Evolutionary conservation across 2,797 vertebrate genomes (phyloP).

Genomic region (Tamandua tetradactyla): DNA sequence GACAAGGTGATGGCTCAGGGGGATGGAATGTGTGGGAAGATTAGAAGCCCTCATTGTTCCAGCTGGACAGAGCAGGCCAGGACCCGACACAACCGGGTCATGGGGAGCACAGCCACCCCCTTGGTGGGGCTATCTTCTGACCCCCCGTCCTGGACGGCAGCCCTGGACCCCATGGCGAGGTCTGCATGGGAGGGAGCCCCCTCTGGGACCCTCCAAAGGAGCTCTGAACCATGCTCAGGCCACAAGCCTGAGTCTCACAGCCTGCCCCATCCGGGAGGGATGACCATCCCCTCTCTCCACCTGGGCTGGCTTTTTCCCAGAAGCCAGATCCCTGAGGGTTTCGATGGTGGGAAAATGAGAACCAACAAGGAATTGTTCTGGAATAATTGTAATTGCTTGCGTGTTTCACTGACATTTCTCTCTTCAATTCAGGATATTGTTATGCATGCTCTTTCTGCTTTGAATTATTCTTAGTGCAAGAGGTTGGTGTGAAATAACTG

Average conservation of each 20-base stretch:
- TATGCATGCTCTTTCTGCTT: not conserved
- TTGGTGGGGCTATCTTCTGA: too few relatives aligned
- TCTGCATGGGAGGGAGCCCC: not conserved
- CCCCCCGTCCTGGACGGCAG: too few relatives aligned
- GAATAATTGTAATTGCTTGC: not conserved
- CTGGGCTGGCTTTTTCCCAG: not conserved
- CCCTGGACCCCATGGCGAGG: too few relatives aligned
- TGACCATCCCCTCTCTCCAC: not conserved
- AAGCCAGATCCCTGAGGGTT: not conserved
- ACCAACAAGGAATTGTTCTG: not conserved
- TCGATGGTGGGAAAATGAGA: not conserved
- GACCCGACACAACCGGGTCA: too few relatives aligned
- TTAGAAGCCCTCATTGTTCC: too few relatives aligned
- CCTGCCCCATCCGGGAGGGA: too few relatives aligned
- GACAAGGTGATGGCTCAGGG: too few relatives aligned
- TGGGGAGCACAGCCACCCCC: too few relatives aligned
- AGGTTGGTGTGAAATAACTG: not conserved
- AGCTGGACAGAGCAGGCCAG: too few relatives aligned
- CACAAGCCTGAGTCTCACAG: too few relatives aligned
- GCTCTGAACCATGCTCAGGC: too few relatives aligned
- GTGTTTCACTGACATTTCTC: not conserved
- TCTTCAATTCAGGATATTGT: not conserved
- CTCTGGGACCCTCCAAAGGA: not conserved
- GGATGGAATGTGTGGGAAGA: too few relatives aligned
- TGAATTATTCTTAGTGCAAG: not conserved